phyloP scores from a whole-genome alignment of 2,113 vertebrate genomes.

The Oriolus oriolus region DNA sequence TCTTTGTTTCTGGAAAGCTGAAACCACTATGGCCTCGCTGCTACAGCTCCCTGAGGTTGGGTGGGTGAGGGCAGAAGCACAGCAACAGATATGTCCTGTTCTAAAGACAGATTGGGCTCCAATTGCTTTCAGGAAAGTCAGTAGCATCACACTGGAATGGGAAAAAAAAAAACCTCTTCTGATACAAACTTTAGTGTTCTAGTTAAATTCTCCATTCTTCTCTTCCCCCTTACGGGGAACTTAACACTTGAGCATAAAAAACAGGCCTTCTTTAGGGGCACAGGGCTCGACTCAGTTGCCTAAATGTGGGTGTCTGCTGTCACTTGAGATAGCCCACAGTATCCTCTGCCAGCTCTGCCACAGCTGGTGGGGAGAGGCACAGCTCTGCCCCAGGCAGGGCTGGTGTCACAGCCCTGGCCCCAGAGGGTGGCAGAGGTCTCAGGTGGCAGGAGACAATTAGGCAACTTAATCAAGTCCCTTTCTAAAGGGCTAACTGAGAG shows the following conservation, averaged over 20 bases:
- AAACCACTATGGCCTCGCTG: not conserved
- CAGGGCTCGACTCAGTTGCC: not conserved
- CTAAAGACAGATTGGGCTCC: not conserved
- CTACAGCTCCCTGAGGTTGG: not conserved
- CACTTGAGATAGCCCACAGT: not conserved
- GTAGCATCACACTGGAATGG: not conserved
- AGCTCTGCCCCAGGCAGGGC: not conserved
- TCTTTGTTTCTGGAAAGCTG: not conserved
- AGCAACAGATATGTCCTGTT: not conserved
- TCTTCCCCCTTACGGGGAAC: not conserved
- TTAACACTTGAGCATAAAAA: not conserved
- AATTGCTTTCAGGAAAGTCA: not conserved
- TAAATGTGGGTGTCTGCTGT: not conserved
- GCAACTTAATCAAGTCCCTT: slow-evolving; percentile 41
- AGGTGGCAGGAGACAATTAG: not conserved
- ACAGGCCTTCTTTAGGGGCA: not conserved
- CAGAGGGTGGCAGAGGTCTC: not conserved
- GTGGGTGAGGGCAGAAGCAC: not conserved
- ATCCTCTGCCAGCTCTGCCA: not conserved
- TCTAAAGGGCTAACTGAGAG: slow-evolving; percentile 33
- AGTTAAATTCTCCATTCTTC: slow-evolving; percentile 2
- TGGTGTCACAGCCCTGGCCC: not conserved
- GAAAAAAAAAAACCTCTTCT: not conserved
- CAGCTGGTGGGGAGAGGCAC: not conserved
- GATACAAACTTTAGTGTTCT: not conserved